Base-by-base conservation (phyloP, 2,113 vertebrate genomes). In the Terrapene triunguis region DNA sequence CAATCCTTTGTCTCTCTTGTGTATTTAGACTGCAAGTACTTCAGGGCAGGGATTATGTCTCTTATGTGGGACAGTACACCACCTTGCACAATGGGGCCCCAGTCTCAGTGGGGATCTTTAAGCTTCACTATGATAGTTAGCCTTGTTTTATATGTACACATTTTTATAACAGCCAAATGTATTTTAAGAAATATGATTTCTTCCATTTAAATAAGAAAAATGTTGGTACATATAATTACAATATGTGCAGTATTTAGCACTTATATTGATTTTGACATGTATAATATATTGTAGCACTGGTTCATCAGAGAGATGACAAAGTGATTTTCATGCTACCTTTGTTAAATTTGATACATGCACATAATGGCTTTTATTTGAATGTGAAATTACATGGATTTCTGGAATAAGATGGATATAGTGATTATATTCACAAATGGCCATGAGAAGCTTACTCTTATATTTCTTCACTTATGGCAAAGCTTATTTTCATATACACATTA, bases 401-500 rank as follows among this genome's bases (percentile, higher is more conserved):
- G 89, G 87, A 94, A 82, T 85, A 83, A 95, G 90, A 93, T 93
- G n/a, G 25, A 91, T 95, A 81, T 93, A 65, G 81, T 35, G 72
- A 94, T 91, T 95, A 53, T 88, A 86, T 89, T 95, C 81, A 87
- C 7, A 80, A 91, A 81, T 74, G 81, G 65, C 62, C 87, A 83
- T 17, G 47, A 27, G 42, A 93, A 85, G 48, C 50, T 96, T 93
- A 94, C 51, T 88, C 94, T 94, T 92, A 87, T 89, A 74, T 94
- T 95, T 91, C 85, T 95, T 94, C 81, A 65, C 57, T 95, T 96
- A 88, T 92, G 50, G 72, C 81, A 97, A 96, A 93, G 53, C 53
- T 89, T 86, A 87, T 94, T 97, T 96, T 94, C 92, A 89, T 65
- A 86, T 57, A 85, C 22, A 74, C 78, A 94, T 95, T 95, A 86